phyloP scores from a whole-genome alignment of 2,113 vertebrate genomes.

The Scomber colias region DNA sequence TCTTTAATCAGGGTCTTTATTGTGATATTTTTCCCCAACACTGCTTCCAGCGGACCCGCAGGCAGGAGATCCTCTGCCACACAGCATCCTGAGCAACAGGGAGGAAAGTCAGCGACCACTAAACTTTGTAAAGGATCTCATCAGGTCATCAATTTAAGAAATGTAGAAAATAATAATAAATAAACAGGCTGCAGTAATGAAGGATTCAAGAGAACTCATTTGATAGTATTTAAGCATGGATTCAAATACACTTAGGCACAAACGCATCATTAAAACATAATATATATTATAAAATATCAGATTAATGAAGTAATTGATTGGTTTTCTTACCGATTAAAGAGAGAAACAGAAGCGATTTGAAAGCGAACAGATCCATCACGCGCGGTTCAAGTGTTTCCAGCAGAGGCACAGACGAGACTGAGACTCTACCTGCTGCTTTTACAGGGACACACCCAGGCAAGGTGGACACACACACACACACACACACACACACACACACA shows the following conservation, averaged over 20 bases:
- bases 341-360: constrained; percentile 38
- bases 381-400: constrained; percentile 44
- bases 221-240: too few species aligned
- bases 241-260: too few species aligned
- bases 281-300: background rate
- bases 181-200: too few species aligned
- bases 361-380: constrained; percentile 52
- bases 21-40: constrained; percentile 32
- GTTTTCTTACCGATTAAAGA: constrained; percentile 32
- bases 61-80: constrained; percentile 14
- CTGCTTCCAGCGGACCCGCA: constrained; percentile 13
- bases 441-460: constrained; percentile 62
- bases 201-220: too few species aligned
- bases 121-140: too few species aligned
- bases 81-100: constrained; percentile 19
- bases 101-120: too few species aligned
- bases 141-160: too few species aligned
- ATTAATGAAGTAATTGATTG: rapidly evolving
- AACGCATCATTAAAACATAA: background rate
- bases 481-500: background rate
- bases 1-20: background rate
- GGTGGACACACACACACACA: constrained; percentile 6
- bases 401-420: constrained; percentile 3
- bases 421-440: constrained; percentile 44
- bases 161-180: too few species aligned